These are phyloP conservation scores for Poicephalus meyeri DNA, from an alignment of 2,113 vertebrate genomes.

Conservation along the genomic window DNA sequence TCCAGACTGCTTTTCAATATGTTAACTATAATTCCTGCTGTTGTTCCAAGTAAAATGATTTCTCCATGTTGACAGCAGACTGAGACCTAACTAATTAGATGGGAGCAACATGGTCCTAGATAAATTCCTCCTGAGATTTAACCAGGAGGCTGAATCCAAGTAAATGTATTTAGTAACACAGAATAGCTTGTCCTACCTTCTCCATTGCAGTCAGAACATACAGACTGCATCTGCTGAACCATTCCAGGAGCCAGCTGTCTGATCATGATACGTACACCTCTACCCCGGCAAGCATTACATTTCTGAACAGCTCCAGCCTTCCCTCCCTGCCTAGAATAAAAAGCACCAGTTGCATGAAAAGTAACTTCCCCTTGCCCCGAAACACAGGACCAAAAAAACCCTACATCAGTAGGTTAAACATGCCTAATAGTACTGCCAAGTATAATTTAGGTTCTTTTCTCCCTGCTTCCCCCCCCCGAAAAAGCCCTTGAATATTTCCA, in stretches of 20 bases:
- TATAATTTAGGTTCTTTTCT: background rate
- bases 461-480: background rate
- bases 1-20: background rate
- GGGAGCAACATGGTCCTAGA: background rate
- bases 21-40: background rate
- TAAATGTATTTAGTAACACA: background rate
- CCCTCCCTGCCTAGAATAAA: conserved; percentile 88
- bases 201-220: conserved; percentile 96
- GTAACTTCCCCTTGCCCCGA: background rate
- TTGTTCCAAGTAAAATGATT: background rate
- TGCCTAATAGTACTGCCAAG: background rate
- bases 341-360: background rate
- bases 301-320: conserved; percentile 97
- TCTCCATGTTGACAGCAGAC: background rate
- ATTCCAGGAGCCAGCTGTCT: conserved; percentile 97
- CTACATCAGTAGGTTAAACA: background rate
- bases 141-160: background rate
- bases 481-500: background rate
- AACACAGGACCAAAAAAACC: background rate
- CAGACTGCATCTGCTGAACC: conserved; percentile 99
- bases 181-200: conserved; percentile 81
- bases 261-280: conserved; percentile 96
- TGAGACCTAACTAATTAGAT: background rate
- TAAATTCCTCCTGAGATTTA: background rate
- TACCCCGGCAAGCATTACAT: conserved; percentile 91